Percentiles rank a stretch among this genome's conserved stretches.
phyloP scores from a whole-genome alignment of 2,113 vertebrate species.

The Myodes glareolus region DNA sequence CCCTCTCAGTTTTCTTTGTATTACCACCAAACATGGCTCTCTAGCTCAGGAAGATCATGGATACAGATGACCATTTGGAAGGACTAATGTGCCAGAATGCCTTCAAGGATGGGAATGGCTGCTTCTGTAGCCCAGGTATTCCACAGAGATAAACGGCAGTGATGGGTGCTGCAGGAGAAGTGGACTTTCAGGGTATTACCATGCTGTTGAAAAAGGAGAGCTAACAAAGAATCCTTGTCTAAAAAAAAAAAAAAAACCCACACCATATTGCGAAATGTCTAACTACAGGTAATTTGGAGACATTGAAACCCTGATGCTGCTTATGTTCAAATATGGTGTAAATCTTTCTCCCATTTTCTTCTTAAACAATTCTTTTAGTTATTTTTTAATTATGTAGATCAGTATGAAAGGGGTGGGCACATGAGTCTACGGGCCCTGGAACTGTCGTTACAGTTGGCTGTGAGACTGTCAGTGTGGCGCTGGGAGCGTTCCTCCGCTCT shows the following conservation, averaged over 20 bases:
- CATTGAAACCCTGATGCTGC: background rate
- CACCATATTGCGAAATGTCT: background rate
- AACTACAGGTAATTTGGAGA: background rate
- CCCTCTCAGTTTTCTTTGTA: background rate
- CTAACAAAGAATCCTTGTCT: background rate
- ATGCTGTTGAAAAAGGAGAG: background rate
- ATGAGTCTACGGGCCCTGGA: background rate
- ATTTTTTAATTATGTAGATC: background rate
- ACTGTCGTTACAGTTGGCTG: background rate
- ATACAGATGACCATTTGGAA: background rate
- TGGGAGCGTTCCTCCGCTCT: too few species aligned
- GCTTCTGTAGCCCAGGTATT: conserved; percentile 2
- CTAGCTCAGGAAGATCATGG: conserved; percentile 16
- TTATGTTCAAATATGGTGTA: background rate
- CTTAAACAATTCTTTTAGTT: background rate
- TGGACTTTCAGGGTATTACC: background rate
- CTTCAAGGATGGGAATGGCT: background rate
- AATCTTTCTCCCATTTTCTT: background rate
- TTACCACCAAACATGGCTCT: background rate
- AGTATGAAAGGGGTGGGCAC: background rate
- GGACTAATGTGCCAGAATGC: background rate
- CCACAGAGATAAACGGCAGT: background rate
- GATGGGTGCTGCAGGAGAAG: background rate
- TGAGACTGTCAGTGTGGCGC: background rate
- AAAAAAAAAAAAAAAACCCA: background rate